These are phyloP conservation scores for Cynoglossus semilaevis DNA, from an alignment of 2,113 vertebrate species.

Conservation along the genomic window DNA sequence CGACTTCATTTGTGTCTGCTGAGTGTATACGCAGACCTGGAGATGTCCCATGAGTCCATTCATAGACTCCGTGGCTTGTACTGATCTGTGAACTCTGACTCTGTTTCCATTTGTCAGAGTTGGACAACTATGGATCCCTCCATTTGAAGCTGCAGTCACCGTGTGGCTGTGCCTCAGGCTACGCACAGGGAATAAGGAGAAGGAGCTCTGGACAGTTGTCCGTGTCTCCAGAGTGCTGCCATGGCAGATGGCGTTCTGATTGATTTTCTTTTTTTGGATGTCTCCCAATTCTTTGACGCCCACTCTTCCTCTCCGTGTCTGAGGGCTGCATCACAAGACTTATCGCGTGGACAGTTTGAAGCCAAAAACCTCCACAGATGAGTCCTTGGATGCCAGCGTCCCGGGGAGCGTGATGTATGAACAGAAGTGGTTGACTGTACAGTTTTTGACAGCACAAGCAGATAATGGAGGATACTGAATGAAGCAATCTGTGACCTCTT, in stretches of 20 bases:
- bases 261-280: conserved; percentile 41
- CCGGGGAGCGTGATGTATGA: conserved; percentile 39
- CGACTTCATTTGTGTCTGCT: not conserved
- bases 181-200: conserved; percentile 15
- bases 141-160: conserved; percentile 20
- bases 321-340: conserved; percentile 22
- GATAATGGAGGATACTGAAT: conserved; percentile 37
- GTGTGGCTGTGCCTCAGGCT: conserved; percentile 41
- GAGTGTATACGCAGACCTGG: not conserved
- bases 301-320: conserved; percentile 27
- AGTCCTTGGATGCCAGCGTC: conserved; percentile 17
- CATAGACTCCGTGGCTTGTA: conserved; percentile 1
- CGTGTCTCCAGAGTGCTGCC: conserved; percentile 42
- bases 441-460: conserved; percentile 33
- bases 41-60: not conserved
- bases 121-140: conserved; percentile 20
- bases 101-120: conserved; percentile 27
- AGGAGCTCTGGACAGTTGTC: conserved; percentile 37
- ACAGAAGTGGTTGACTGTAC: conserved; percentile 13
- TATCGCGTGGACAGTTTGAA: conserved; percentile 15
- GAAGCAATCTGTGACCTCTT: conserved; percentile 49
- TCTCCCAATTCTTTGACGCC: conserved; percentile 43
- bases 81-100: conserved; percentile 10
- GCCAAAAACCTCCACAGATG: conserved; percentile 20
- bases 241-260: conserved; percentile 60